These are phyloP conservation scores for Aradophagus sp. DNA, from an alignment of 1,140 invertebrate species.

Conservation along the genomic window DNA sequence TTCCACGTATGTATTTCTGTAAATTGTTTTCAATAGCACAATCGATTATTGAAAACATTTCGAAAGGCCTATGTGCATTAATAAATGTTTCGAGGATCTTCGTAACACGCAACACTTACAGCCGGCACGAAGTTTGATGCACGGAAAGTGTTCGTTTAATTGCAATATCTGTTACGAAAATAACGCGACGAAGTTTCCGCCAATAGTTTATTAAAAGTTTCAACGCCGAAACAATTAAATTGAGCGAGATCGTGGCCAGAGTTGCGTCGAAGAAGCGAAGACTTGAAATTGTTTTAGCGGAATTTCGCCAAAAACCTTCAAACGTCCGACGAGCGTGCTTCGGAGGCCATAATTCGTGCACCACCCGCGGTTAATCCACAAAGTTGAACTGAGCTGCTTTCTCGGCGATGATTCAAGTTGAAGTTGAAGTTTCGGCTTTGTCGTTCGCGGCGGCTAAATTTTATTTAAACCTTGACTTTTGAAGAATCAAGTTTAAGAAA, in stretches of 20 bases:
- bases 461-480: too few relatives aligned
- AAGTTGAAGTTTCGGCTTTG: not conserved
- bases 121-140: not conserved
- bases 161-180: constrained; percentile 11
- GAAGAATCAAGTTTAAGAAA: too few relatives aligned
- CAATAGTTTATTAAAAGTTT: constrained; percentile 34
- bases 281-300: constrained; percentile 24
- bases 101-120: too few relatives aligned
- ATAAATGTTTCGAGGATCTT: too few relatives aligned
- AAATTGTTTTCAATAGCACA: too few relatives aligned
- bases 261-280: constrained; percentile 1
- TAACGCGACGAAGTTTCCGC: constrained; percentile 11
- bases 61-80: too few relatives aligned
- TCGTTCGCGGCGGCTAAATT: too few relatives aligned
- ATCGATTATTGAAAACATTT: too few relatives aligned
- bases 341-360: constrained; percentile 11
- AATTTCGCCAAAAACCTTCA: constrained; percentile 26
- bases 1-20: too few relatives aligned
- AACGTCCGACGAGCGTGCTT: constrained; percentile 13
- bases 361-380: constrained; percentile 7
- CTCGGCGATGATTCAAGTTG: not conserved
- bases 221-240: constrained; percentile 26
- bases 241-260: constrained; percentile 5
- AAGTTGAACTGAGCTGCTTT: constrained; percentile 10
- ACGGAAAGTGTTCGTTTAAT: constrained; percentile 8